phyloP scores from a whole-genome alignment of 35 echinoderm and acorn worm genomes.

The Diadema setosum region DNA sequence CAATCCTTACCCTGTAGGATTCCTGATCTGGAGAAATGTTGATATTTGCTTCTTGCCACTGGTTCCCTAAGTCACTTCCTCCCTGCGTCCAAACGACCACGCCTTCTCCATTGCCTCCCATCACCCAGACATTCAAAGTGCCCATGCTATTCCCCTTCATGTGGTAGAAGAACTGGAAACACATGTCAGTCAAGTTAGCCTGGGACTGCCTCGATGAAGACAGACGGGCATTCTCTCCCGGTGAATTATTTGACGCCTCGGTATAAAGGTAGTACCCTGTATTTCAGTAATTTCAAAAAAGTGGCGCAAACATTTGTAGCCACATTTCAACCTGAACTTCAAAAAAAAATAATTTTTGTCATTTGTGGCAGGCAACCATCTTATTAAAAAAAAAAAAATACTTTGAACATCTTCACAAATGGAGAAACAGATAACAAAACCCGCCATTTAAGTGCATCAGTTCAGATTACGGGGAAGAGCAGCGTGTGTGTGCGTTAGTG shows the following conservation, averaged over 20 bases:
- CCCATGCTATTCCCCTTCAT: slow-evolving; percentile 88
- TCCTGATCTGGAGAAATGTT: not conserved
- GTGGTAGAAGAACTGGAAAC: slow-evolving; percentile 79
- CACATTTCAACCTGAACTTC: too few species aligned
- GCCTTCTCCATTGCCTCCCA: not conserved
- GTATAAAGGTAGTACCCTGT: slow-evolving; percentile 75
- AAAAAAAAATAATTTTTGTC: too few species aligned
- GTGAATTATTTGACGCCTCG: not conserved
- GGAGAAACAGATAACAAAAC: too few species aligned
- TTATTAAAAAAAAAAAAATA: too few species aligned
- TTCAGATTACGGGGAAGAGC: too few species aligned
- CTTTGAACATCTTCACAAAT: too few species aligned
- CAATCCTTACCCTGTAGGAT: too few species aligned
- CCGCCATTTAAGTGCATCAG: too few species aligned
- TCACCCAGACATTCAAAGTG: slow-evolving; percentile 5
- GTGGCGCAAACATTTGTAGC: too few species aligned
- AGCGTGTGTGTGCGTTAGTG: too few species aligned
- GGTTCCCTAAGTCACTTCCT: not conserved
- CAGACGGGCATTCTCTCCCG: slow-evolving; percentile 32
- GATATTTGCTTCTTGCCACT: not conserved
- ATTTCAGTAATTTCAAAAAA: too few species aligned
- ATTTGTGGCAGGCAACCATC: too few species aligned
- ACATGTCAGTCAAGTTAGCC: not conserved
- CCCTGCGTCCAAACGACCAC: not conserved
- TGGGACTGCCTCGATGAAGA: not conserved